These are phyloP conservation scores for Paraplagusia blochii DNA, from an alignment of 2,113 vertebrate genomes.

Conservation along the genomic window DNA sequence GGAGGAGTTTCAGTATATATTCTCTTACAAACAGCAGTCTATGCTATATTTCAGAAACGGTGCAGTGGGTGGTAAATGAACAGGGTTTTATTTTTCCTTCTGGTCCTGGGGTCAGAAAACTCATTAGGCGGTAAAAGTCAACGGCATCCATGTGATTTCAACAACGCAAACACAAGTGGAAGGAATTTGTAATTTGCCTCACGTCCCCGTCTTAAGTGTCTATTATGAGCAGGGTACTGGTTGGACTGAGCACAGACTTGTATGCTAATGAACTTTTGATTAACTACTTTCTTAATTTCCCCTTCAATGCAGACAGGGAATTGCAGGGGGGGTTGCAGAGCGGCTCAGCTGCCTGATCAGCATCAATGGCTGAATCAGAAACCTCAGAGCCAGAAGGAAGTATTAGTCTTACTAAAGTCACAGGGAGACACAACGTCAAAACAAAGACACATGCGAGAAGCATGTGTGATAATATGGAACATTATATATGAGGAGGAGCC, in stretches of 20 bases:
- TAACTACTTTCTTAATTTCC: conserved; percentile 73
- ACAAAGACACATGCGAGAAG: conserved; percentile 33
- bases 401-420: conserved; percentile 37
- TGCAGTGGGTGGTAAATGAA: conserved; percentile 11
- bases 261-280: conserved; percentile 76
- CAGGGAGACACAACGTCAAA: conserved; percentile 34
- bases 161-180: conserved; percentile 24
- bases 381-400: conserved; percentile 34
- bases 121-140: conserved; percentile 31
- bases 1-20: no score
- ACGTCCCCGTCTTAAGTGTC: conserved; percentile 48
- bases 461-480: conserved; percentile 29
- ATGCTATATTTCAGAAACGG: neutral
- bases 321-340: conserved; percentile 33
- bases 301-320: conserved; percentile 53
- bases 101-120: conserved; percentile 45
- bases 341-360: conserved; percentile 25
- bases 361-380: conserved; percentile 67
- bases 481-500: conserved; percentile 35
- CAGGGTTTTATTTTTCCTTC: neutral
- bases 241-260: conserved; percentile 35
- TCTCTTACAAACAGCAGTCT: no score
- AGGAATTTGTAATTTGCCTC: conserved; percentile 58
- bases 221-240: conserved; percentile 56
- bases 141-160: conserved; percentile 22